A percentile compares a stretch with the other conserved stretches of the same genome.
Evolutionary conservation across 2,113 vertebrate genomes (phyloP).

Genomic region (Gambusia holbrooki): DNA sequence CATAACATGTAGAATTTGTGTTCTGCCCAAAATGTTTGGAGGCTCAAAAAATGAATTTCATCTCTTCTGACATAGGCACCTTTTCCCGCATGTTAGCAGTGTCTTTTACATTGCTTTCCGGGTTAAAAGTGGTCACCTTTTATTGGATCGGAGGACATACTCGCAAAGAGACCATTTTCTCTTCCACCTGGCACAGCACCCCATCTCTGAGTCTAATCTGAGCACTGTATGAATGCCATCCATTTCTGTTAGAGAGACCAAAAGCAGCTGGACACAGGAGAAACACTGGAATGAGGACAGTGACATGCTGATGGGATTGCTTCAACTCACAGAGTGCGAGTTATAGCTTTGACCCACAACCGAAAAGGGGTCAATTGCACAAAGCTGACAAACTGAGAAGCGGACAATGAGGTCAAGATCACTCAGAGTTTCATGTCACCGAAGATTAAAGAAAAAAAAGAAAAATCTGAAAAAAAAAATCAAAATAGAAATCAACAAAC

Average conservation of each 20-base stretch:
- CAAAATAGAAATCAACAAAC: constrained; percentile 3
- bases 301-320: constrained; percentile 61
- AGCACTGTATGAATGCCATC: constrained; percentile 63
- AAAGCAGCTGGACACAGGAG: constrained; percentile 57
- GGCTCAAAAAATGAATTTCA: background rate
- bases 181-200: constrained; percentile 27
- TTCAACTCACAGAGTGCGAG: constrained; percentile 62
- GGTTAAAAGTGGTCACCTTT: constrained; percentile 35
- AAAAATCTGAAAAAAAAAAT: background rate
- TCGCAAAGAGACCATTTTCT: constrained; percentile 38
- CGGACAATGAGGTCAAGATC: constrained; percentile 40
- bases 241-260: constrained; percentile 70
- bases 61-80: background rate
- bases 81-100: background rate
- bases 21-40: too few relatives aligned
- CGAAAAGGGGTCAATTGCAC: constrained; percentile 66
- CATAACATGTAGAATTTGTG: too few relatives aligned
- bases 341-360: constrained; percentile 74
- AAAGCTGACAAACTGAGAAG: constrained; percentile 69
- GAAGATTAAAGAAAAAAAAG: background rate
- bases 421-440: constrained; percentile 34
- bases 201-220: constrained; percentile 64
- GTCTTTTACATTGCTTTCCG: background rate
- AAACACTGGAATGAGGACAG: constrained; percentile 74
- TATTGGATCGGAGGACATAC: constrained; percentile 21